A percentile compares a stretch with the other conserved stretches of the same genome.
Evolutionary conservation across 2,888 invertebrate genomes (phyloP).

Genomic region (Acronicta leporina): DNA sequence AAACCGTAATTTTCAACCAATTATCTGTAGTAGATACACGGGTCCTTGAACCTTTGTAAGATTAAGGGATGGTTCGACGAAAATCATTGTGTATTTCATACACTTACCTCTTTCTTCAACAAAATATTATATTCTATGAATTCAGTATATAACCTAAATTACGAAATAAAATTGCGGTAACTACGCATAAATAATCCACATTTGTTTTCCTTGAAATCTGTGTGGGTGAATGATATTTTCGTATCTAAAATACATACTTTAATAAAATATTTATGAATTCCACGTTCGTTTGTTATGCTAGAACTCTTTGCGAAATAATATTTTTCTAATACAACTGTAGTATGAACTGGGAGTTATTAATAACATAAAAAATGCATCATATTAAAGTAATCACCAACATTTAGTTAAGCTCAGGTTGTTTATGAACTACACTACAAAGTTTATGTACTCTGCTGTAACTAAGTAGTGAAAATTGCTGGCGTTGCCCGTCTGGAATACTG

Average conservation of each 20-base stretch:
- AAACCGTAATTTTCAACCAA: constrained; percentile 14
- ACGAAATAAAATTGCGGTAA: too few species aligned
- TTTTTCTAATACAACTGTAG: constrained; percentile 14
- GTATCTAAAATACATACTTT: too few species aligned
- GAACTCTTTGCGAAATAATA: not conserved
- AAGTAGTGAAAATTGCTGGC: constrained; percentile 33
- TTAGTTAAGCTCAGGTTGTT: constrained; percentile 34
- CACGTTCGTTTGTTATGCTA: not conserved
- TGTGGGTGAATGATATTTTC: too few species aligned
- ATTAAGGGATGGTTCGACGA: not conserved
- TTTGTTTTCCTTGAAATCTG: too few species aligned
- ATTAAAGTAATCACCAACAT: constrained; percentile 27
- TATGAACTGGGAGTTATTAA: constrained; percentile 16
- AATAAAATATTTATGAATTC: too few species aligned
- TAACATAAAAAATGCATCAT: constrained; percentile 20
- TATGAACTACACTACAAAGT: constrained; percentile 17
- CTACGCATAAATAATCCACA: too few species aligned
- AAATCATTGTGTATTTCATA: too few species aligned
- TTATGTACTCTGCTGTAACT: constrained; percentile 27
- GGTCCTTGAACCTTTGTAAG: constrained; percentile 6
- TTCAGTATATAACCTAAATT: too few species aligned
- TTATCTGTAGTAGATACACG: constrained; percentile 14
- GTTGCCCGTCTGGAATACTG: constrained; percentile 18
- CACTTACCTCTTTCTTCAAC: too few species aligned
- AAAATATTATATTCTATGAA: too few species aligned